Percentiles rank a stretch among this genome's conserved stretches.
These are phyloP conservation scores for Caenorhabditis sp. DNA, from an alignment of 2,888 invertebrate species.

Conservation along the genomic window DNA sequence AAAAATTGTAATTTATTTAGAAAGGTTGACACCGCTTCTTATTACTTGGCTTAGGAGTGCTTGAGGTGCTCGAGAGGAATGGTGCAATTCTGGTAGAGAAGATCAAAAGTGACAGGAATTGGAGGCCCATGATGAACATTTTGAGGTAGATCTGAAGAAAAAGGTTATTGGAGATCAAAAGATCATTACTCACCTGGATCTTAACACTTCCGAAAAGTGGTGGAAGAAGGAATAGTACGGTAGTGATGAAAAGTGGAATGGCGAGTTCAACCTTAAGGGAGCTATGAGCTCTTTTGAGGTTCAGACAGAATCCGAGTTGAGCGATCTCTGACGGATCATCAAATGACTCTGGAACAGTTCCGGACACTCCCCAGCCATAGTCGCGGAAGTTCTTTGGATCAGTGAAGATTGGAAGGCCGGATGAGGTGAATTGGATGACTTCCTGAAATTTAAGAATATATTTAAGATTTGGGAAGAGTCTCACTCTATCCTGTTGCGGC, in stretches of 20 bases:
- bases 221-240: constrained; percentile 79
- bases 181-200: constrained; percentile 49
- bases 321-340: constrained; percentile 78
- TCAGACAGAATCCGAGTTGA: constrained; percentile 81
- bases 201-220: constrained; percentile 79
- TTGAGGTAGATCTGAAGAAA: constrained; percentile 75
- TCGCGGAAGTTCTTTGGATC: constrained; percentile 83
- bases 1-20: no score
- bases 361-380: constrained; percentile 81
- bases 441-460: no score
- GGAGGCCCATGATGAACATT: constrained; percentile 79
- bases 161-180: not conserved
- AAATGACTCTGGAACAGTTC: constrained; percentile 78
- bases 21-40: not conserved
- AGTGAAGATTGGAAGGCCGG: constrained; percentile 81
- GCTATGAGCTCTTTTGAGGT: constrained; percentile 79
- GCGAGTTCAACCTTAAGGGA: constrained; percentile 79
- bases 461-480: not conserved
- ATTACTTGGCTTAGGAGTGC: constrained; percentile 79
- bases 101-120: constrained; percentile 80
- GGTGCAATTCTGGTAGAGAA: constrained; percentile 80
- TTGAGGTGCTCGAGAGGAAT: constrained; percentile 77
- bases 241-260: constrained; percentile 76
- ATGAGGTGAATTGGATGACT: constrained; percentile 78
- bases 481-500: constrained; percentile 75